phyloP scores from a whole-genome alignment of 2,888 invertebrate genomes.

The Villa cingulata region DNA sequence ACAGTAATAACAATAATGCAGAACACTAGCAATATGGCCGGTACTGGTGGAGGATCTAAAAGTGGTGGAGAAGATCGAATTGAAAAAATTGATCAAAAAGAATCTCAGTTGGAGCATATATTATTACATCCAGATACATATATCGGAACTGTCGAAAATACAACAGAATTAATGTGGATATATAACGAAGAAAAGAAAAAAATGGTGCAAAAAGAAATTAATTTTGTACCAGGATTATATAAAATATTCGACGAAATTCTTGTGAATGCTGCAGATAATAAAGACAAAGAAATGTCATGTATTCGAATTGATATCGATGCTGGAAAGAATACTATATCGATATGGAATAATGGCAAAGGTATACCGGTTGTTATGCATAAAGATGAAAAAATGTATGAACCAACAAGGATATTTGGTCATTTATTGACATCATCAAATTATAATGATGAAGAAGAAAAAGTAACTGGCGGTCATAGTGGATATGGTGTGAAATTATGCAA shows the following conservation, averaged over 20 bases:
- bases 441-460: conserved; percentile 95
- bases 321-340: conserved; percentile 76
- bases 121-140: conserved; percentile 96
- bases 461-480: conserved; percentile 91
- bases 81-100: conserved; percentile 97
- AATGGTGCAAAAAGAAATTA: conserved; percentile 77
- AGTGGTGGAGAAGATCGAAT: conserved; percentile 36
- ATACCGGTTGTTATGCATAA: conserved; percentile 96
- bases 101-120: conserved; percentile 95
- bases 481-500: conserved; percentile 99
- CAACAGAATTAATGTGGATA: conserved; percentile 85
- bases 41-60: not conserved
- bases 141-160: conserved; percentile 81
- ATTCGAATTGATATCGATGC: conserved; percentile 82
- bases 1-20: no score
- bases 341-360: conserved; percentile 89
- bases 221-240: conserved; percentile 91
- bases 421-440: conserved; percentile 97
- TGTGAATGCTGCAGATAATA: conserved; percentile 98
- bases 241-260: conserved; percentile 99
- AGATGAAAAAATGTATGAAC: conserved; percentile 97
- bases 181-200: conserved; percentile 51
- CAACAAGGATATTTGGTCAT: conserved; percentile 98
- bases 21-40: no score
- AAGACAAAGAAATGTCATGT: conserved; percentile 79